Conservation (phyloP, 2,797 vertebrate species). For the Champsocephalus gunnari region DNA sequence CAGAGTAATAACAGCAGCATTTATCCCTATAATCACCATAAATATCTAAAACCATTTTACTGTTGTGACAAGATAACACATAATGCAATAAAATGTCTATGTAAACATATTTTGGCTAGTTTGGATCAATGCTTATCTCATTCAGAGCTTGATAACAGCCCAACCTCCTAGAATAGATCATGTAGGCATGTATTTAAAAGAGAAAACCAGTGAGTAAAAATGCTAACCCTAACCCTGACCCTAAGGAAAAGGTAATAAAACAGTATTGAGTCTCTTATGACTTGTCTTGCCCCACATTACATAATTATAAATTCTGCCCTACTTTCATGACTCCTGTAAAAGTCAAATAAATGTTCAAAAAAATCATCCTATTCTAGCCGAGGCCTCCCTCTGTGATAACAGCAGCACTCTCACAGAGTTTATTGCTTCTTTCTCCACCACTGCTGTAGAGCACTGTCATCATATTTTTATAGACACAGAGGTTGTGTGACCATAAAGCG, state of each 20-base stretch:
- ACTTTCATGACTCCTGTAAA: conserved; percentile 57
- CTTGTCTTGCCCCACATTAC: conserved; percentile 28
- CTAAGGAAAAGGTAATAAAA: conserved; percentile 5
- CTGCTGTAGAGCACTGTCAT: conserved; percentile 29
- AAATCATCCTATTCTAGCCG: conserved; percentile 34
- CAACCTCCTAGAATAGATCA: background rate
- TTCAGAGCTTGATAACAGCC: background rate
- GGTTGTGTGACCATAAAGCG: conserved; percentile 38
- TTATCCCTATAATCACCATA: background rate
- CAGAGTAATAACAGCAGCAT: conserved; percentile 9
- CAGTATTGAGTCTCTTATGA: conserved; percentile 2
- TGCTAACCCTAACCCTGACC: background rate
- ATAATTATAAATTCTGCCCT: conserved; percentile 43
- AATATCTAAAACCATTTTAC: conserved; percentile 4
- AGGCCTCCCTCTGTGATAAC: conserved; percentile 51
- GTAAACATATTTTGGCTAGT: background rate
- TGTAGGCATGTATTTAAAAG: conserved; percentile 10
- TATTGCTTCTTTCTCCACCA: conserved; percentile 28
- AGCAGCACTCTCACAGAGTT: conserved; percentile 37
- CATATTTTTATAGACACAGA: conserved; percentile 38
- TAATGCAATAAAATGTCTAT: background rate
- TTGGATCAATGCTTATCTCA: conserved; percentile 3
- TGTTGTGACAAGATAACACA: background rate
- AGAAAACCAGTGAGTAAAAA: conserved; percentile 9
- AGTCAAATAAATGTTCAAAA: conserved; percentile 51